Evolutionary conservation across 2,888 invertebrate species (phyloP).

Genomic region (Pardosa pseudoannulata): DNA sequence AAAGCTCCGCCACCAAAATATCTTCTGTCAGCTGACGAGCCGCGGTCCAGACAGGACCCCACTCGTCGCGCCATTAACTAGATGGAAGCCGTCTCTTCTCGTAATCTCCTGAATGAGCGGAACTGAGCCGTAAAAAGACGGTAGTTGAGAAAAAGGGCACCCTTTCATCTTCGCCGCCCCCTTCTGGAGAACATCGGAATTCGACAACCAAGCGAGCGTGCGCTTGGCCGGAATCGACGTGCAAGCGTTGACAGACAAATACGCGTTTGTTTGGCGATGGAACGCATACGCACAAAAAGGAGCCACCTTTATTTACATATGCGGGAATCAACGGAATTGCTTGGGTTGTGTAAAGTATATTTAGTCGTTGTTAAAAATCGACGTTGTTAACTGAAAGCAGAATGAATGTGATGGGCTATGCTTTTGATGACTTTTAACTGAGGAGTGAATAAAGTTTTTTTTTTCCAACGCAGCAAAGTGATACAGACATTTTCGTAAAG

Average conservation of each 20-base stretch:
- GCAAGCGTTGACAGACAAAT: neutral
- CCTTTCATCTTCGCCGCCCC: constrained; percentile 36
- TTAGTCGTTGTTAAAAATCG: no score
- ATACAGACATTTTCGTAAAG: no score
- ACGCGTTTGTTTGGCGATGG: no score
- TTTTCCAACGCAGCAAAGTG: no score
- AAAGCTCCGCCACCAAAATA: neutral
- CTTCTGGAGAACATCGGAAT: constrained; percentile 12
- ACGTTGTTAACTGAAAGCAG: no score
- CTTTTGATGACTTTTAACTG: no score
- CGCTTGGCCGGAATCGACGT: neutral
- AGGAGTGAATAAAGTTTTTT: no score
- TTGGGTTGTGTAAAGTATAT: no score
- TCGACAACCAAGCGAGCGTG: constrained; percentile 3
- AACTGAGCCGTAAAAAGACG: constrained; percentile 10
- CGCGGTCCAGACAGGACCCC: neutral
- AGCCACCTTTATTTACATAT: no score
- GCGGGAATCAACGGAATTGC: no score
- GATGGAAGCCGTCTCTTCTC: neutral
- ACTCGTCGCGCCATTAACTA: constrained; percentile 8
- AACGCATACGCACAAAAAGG: no score
- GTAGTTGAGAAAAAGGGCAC: neutral
- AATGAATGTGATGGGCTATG: no score
- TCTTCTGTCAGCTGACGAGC: neutral
- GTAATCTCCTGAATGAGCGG: neutral